Evolutionary conservation across 2,797 vertebrate genomes (phyloP), one percentile per base, ranked within the genome.

Genomic region (Varecia variegata): DNA sequence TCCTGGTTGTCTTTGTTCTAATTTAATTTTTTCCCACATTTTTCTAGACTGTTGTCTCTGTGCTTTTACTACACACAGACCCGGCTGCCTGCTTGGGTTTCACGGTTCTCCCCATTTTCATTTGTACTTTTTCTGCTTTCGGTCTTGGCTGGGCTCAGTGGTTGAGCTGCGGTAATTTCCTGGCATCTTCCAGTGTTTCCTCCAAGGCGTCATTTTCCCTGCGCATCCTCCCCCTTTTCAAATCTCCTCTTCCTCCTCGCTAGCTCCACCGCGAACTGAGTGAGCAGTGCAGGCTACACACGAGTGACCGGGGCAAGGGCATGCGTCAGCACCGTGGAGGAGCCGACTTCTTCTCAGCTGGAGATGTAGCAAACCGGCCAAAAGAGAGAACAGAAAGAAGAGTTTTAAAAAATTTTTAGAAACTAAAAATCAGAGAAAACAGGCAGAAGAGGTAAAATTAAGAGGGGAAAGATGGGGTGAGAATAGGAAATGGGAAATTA

Each of bases 271-370:
- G 13, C 47, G 52, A 47, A 84, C 58, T 14, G 5, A 87, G 40
- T 52, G 21, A 93, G 40, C 73, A 50, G 21, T 5, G 12, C 11
- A 32, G 47, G 40, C 84, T 70, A 47, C 38, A 71, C 70, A 89
- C 20, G 5, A 85, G 54, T 92, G 82, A 93, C 90, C 83, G 35
- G 12, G 8, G 52, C 80, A 68, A 97, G 71, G 86, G 58, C 30
- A 43, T 93, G 96, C 96, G 76, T 98, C 96, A 97, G 95, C 65
- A 76, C 90, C 94, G 80, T 3, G 15, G 92, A 93, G 2, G 32
- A 25, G 92, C 91, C 32, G 70, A 96, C 62, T 92, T 93, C 73
- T 90, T 50, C 83, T 32, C 65, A 89, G 67, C 70, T 2, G 21
- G 73, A 65, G 97, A 91, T 17, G 77, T 94, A 93, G 68, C 38